A percentile compares a stretch with the other conserved stretches of the same genome.
Conservation (phyloP, 2,113 vertebrate species). For the Salvator merianae region DNA sequence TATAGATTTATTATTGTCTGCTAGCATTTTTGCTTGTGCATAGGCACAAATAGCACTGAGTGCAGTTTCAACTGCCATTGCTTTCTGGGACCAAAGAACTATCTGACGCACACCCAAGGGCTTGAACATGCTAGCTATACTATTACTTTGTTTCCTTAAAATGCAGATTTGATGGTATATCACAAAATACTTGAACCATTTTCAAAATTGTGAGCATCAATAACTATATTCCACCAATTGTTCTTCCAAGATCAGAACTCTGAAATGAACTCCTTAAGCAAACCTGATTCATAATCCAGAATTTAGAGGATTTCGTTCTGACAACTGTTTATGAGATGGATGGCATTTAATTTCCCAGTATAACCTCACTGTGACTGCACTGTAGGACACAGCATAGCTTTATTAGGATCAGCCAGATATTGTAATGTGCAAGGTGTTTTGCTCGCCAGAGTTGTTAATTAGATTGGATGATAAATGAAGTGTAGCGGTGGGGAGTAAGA, state of each 20-base stretch:
- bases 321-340: background rate
- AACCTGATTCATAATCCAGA: background rate
- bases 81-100: background rate
- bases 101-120: background rate
- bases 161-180: background rate
- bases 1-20: conserved; percentile 1
- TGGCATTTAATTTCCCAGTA: background rate
- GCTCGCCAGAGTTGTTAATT: background rate
- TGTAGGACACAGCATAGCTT: background rate
- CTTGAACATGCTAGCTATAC: too few relatives aligned
- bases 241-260: background rate
- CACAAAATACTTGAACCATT: background rate
- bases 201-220: background rate
- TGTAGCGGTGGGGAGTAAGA: background rate
- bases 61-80: background rate
- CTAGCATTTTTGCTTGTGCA: background rate
- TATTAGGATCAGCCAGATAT: background rate
- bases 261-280: background rate
- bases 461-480: background rate
- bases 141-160: background rate
- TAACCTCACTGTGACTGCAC: background rate
- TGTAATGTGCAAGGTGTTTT: background rate
- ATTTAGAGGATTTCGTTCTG: background rate
- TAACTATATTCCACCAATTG: background rate
- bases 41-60: background rate